These are phyloP conservation scores for Sabatieria punctata DNA, from an alignment of 2,888 invertebrate species.

Conservation along the genomic window DNA sequence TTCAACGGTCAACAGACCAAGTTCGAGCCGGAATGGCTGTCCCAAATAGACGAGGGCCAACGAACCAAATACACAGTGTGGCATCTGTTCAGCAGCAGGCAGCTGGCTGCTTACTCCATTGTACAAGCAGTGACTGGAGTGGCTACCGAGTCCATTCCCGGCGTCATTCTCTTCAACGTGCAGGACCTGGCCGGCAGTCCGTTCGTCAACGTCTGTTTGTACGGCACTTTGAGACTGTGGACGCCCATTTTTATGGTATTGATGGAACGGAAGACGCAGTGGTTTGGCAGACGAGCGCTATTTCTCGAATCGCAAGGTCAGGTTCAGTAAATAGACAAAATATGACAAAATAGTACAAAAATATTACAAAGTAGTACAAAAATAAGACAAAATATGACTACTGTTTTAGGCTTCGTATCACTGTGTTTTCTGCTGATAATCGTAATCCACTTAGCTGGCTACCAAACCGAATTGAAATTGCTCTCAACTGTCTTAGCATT, in stretches of 20 bases:
- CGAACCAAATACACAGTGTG: conserved; percentile 13
- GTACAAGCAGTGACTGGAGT: conserved; percentile 16
- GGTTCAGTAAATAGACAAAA: no score
- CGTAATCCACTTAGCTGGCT: background rate
- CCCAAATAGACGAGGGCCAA: conserved; percentile 7
- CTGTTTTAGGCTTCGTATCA: background rate
- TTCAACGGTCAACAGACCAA: conserved; percentile 11
- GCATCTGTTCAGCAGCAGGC: conserved; percentile 13
- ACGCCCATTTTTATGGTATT: conserved; percentile 15
- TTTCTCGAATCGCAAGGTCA: conserved; percentile 13
- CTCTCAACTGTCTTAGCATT: conserved; percentile 10
- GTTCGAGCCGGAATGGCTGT: no score
- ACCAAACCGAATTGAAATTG: background rate
- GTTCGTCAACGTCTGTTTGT: conserved; percentile 16
- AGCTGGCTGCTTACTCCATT: conserved; percentile 14
- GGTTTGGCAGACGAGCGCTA: conserved; percentile 15
- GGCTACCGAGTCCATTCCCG: conserved; percentile 14
- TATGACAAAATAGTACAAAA: no score
- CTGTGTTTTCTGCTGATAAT: background rate
- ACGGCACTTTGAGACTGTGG: conserved; percentile 16
- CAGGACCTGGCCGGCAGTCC: conserved; percentile 15
- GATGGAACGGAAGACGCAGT: conserved; percentile 11
- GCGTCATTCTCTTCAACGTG: conserved; percentile 10
- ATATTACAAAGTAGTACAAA: no score
- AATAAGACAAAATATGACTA: no score